Base-by-base conservation (phyloP, 2,797 vertebrate species). In the Nannoperca obscura region DNA sequence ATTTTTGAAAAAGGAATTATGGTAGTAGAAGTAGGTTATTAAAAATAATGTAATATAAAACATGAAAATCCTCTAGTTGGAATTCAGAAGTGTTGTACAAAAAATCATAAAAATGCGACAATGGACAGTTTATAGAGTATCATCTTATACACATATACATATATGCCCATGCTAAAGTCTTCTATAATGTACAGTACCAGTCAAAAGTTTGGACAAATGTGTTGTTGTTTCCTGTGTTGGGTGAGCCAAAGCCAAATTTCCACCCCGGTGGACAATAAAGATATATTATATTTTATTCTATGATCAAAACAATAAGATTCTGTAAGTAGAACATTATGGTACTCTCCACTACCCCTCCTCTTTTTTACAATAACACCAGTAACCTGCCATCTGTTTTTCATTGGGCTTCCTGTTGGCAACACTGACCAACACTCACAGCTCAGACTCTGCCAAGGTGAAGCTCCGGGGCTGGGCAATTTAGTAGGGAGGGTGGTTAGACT, bases 301-400 rank as follows among this genome's bases (percentile, higher is more conserved):
- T 58, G 40, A 61, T 58, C 7, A 13, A 65, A 49, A 50, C 32
- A 12, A 62, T 75, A 20, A 22, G 12, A 46, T 36, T 47, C 11
- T 74, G 44, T 55, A 52, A 76, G 49, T 38, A 73, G 61, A 60
- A 80, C 20, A 67, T 49, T 52, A 54, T 30, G 63, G 22, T 72
- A 15, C 59, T 83, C 55, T 60, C 54, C 47, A 69, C 72, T 36
- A 44, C 40, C 34, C 63, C 57, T 72, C 44, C 59, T 62, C 54
- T 32, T 67, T 71, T 86, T 70, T 32, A 85, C 83, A 74, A 61
- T 20, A 82, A 71, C 76, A 86, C 80, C 81, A 88, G 73, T 72
- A 86, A 85, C 82, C 80, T 81, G 74, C 83, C 89, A 90, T 89
- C 89, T 92, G 87, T 77, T 91, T 91, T 85, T 81, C 68, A 86